Evolutionary conservation across 2,113 vertebrate genomes (phyloP), one percentile per base, ranked within the genome.

Genomic region (Lutjanus erythropterus): DNA sequence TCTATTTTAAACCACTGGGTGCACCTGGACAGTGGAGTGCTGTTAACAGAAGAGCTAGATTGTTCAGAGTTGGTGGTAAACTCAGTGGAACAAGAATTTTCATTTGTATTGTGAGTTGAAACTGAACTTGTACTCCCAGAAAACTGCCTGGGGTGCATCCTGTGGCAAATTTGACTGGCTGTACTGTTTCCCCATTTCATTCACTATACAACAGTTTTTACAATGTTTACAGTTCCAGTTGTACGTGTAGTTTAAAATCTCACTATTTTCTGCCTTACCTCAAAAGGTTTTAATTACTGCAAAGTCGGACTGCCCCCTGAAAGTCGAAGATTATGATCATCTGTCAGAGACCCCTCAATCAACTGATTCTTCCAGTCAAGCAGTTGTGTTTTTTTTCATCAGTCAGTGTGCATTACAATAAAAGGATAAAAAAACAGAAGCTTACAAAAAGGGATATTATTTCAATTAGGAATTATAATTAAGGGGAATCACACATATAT

Each of bases 1-100:
- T 74, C 19, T 66, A 18, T 87, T 72, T 73, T 74, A 46, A 83
- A 67, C 73, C 56, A 75, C 25, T 4, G 19, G 52, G 56, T 67
- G 58, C 73, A 84, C 73, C 77, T 89, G 64, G 58, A 71, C 47
- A 55, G 64, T 46, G 58, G 31, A 65, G 42, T 33, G 16, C 37
- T 81, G 25, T 46, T 41, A 70, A 60, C 37, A 47, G 37, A 60
- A 12, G 29, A 21, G 18, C 19, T 65, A 3, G 31, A 55, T 60
- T 44, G 27, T 35, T 42, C 19, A 56, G 59, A 75, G 29, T n/a
- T 60, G 55, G 55, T 42, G 41, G 76, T n/a, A 46, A 72, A 78
- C 27, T 27, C 49, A 14, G 2, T 1, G 6, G 31, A 46, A 39
- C 35, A 47, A 39, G 15, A 55, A 56, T 62, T 75, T 70, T 2